These are phyloP conservation scores for Cerceris ruficornis DNA, from an alignment of 2,888 invertebrate species.

Conservation along the genomic window DNA sequence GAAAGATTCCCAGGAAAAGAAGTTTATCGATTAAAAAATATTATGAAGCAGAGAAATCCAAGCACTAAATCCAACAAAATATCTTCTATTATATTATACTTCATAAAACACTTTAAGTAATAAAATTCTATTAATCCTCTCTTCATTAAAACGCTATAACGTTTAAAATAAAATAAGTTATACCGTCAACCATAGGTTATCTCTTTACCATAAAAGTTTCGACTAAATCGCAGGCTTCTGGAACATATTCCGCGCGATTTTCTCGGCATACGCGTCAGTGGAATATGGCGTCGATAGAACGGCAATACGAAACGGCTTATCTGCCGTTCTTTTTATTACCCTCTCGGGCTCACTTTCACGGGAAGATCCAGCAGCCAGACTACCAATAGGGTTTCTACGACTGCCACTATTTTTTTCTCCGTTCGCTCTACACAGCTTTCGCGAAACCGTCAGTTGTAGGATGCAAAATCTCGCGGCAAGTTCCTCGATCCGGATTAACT, in stretches of 20 bases:
- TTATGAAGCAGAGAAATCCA: too few relatives aligned
- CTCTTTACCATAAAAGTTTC: conserved; percentile 20
- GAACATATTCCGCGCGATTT: conserved; percentile 41
- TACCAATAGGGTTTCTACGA: conserved; percentile 57
- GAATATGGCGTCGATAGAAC: conserved; percentile 56
- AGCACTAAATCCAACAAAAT: too few relatives aligned
- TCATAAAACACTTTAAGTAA: too few relatives aligned
- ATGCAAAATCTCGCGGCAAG: conserved; percentile 44
- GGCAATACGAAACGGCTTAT: conserved; percentile 68
- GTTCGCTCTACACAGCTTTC: conserved; percentile 17
- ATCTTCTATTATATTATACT: too few relatives aligned
- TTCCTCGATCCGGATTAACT: conserved; percentile 54
- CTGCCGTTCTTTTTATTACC: conserved; percentile 69
- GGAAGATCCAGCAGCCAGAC: conserved; percentile 56
- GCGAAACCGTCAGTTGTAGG: conserved; percentile 27
- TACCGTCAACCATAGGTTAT: conserved; percentile 18
- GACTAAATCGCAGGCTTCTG: conserved; percentile 37
- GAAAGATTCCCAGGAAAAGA: too few relatives aligned
- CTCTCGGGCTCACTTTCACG: conserved; percentile 70
- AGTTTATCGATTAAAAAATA: too few relatives aligned
- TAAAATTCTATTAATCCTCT: too few relatives aligned
- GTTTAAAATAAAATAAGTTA: conserved; percentile 17
- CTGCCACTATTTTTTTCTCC: conserved; percentile 23
- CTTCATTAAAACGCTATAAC: too few relatives aligned
- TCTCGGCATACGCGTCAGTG: conserved; percentile 39